Percentiles rank a stretch among this genome's conserved stretches.
These are phyloP conservation scores for Sycophila texana DNA, from an alignment of 2,888 invertebrate genomes.

Conservation along the genomic window DNA sequence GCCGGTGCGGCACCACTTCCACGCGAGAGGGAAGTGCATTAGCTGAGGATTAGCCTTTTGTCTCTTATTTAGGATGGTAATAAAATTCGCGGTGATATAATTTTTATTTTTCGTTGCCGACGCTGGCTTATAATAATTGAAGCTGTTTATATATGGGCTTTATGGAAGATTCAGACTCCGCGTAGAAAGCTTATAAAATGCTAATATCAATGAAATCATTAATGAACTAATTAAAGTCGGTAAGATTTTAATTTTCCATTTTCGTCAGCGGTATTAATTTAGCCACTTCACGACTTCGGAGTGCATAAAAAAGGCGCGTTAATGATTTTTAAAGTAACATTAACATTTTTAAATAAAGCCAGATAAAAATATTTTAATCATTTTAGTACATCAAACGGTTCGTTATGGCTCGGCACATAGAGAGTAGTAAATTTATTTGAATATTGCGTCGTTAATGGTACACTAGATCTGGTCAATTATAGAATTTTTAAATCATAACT, in stretches of 20 bases:
- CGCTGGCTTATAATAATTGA: background rate
- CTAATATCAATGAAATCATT: too few species aligned
- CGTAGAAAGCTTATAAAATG: too few species aligned
- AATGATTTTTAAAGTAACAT: background rate
- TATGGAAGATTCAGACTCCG: too few species aligned
- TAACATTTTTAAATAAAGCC: background rate
- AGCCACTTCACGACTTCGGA: too few species aligned
- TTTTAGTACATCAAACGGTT: slow-evolving; percentile 45
- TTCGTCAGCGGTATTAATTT: too few species aligned
- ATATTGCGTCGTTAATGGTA: slow-evolving; percentile 31
- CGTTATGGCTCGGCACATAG: slow-evolving; percentile 16
- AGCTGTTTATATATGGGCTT: background rate
- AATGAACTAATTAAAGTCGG: too few species aligned
- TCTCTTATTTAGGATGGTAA: too few species aligned
- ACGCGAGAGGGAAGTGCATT: background rate
- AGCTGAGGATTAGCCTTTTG: background rate
- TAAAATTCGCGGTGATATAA: too few species aligned
- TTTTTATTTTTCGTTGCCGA: too few species aligned
- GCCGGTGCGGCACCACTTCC: background rate
- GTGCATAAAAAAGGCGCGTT: too few species aligned
- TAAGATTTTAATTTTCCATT: too few species aligned
- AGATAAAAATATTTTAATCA: slow-evolving; percentile 10
- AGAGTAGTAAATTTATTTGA: slow-evolving; percentile 44
- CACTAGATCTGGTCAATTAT: slow-evolving; percentile 24
- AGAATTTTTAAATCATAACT: slow-evolving; percentile 22